phyloP scores from a whole-genome alignment of 2,797 vertebrate genomes.

The Chelidonichthys spinosus region DNA sequence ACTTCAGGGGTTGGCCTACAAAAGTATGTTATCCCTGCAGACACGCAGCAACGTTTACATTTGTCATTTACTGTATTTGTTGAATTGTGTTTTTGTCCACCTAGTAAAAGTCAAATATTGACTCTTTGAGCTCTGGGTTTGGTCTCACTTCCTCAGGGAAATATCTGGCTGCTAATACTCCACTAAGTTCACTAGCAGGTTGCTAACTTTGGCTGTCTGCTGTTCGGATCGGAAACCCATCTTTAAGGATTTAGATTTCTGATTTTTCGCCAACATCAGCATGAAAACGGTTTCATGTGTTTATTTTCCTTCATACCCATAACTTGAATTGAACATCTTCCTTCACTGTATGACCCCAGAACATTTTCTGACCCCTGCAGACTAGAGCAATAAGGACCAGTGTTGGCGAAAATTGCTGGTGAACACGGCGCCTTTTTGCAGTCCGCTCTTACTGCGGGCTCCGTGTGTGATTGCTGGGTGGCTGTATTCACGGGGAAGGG shows the following conservation, averaged over 20 bases:
- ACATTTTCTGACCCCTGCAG: conserved; percentile 29
- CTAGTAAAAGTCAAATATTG: too few species aligned
- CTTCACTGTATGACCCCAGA: conserved; percentile 27
- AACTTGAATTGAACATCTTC: conserved; percentile 24
- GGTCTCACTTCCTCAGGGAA: too few species aligned
- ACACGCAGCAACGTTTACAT: not conserved
- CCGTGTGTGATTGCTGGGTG: conserved; percentile 54
- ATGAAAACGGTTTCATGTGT: not conserved
- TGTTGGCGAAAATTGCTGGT: conserved; percentile 27
- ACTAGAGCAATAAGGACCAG: conserved; percentile 34
- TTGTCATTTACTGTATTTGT: not conserved
- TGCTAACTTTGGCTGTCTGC: too few species aligned
- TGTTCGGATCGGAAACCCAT: too few species aligned
- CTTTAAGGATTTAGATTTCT: conserved; percentile 2
- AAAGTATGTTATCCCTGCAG: not conserved
- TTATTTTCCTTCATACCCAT: conserved; percentile 5
- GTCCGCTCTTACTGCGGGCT: conserved; percentile 45
- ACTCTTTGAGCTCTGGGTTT: too few species aligned
- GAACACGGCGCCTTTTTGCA: conserved; percentile 43
- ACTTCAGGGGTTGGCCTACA: too few species aligned
- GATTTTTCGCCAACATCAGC: not conserved
- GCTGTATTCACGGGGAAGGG: conserved; percentile 58
- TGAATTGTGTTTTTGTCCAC: too few species aligned
- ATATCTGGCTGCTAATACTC: too few species aligned
- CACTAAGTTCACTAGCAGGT: too few species aligned